Evolutionary conservation across 2,113 vertebrate genomes (phyloP).

Genomic region (Pollimyrus isidori): DNA sequence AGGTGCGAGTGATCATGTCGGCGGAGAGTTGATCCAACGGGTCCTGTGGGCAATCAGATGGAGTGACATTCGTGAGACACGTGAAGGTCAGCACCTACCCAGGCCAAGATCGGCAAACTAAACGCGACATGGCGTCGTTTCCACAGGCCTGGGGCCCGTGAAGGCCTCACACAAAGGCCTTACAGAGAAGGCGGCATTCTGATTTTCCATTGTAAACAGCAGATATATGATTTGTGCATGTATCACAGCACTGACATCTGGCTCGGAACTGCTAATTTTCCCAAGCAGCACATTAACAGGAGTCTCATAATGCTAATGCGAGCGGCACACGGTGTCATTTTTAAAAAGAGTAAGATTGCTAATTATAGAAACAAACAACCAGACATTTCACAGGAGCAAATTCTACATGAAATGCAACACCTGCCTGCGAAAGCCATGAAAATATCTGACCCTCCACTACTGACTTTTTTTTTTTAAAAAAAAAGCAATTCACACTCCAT

Average conservation of each 20-base stretch:
- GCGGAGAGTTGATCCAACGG: slow-evolving; percentile 76
- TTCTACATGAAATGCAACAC: neutral
- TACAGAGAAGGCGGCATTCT: neutral
- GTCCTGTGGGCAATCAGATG: slow-evolving; percentile 58
- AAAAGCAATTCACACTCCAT: neutral
- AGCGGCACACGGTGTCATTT: neutral
- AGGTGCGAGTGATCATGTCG: slow-evolving; percentile 78
- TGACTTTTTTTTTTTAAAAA: too few relatives aligned
- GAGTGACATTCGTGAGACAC: neutral
- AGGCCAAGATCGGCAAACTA: neutral
- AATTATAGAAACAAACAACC: neutral
- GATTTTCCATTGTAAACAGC: neutral
- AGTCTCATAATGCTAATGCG: neutral
- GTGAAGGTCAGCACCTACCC: neutral
- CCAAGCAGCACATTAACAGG: neutral
- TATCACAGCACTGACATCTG: neutral
- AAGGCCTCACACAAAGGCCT: neutral
- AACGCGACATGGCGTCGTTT: neutral
- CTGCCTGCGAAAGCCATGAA: neutral
- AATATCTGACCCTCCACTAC: neutral
- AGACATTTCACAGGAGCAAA: neutral
- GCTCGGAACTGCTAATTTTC: neutral
- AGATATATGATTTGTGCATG: neutral
- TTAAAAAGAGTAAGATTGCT: neutral
- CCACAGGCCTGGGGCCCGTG: neutral